phyloP scores from a whole-genome alignment of 2,888 invertebrate species.

The Galerucella pusilla region DNA sequence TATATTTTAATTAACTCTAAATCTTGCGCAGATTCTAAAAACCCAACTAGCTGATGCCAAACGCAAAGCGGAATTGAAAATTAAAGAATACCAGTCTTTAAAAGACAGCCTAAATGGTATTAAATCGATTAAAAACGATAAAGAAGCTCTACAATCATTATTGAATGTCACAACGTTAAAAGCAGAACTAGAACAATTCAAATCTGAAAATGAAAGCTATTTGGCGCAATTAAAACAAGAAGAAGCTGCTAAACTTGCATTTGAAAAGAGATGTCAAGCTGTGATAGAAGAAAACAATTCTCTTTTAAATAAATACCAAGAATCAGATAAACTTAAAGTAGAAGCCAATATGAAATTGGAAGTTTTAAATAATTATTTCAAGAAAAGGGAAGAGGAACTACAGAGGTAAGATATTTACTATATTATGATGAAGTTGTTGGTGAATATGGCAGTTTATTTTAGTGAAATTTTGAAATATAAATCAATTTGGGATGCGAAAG shows the following conservation, averaged over 20 bases:
- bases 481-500: constrained; percentile 81
- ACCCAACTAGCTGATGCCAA: constrained; percentile 61
- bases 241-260: constrained; percentile 63
- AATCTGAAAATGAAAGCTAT: constrained; percentile 67
- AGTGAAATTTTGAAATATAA: constrained; percentile 83
- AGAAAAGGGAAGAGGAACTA: constrained; percentile 87
- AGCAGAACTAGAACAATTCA: constrained; percentile 70
- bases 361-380: constrained; percentile 89
- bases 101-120: constrained; percentile 66
- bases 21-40: constrained; percentile 59
- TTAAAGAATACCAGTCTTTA: constrained; percentile 64
- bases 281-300: constrained; percentile 67
- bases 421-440: neutral
- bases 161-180: constrained; percentile 70
- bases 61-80: constrained; percentile 59
- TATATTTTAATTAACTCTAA: constrained; percentile 10
- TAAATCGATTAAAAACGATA: constrained; percentile 62
- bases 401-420: constrained; percentile 76
- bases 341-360: constrained; percentile 87
- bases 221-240: constrained; percentile 64
- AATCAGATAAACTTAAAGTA: constrained; percentile 76
- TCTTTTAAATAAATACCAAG: constrained; percentile 70
- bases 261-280: constrained; percentile 64
- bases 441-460: constrained; percentile 38
- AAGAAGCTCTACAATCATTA: constrained; percentile 58